phyloP scores from a whole-genome alignment of 2,113 vertebrate species.

The Artemisiospiza belli region DNA sequence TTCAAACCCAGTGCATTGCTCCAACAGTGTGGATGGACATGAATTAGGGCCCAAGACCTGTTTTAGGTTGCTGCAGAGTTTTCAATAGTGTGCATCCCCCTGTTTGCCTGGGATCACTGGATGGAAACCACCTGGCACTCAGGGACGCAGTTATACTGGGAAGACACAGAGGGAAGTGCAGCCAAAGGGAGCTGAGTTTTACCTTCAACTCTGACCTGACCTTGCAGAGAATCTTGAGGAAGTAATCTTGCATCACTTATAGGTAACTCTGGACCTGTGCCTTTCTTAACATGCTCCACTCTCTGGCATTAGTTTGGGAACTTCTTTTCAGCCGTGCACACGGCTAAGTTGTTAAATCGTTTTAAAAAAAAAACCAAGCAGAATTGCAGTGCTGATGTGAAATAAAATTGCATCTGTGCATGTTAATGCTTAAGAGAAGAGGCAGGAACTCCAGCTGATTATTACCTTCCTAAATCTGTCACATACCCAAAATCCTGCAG shows the following conservation, averaged over 20 bases:
- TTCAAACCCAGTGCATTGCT: not conserved
- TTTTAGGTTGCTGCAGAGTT: not conserved
- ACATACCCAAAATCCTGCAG: not conserved
- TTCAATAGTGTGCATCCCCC: not conserved
- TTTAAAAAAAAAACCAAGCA: not conserved
- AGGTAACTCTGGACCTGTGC: not conserved
- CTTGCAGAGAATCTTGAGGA: not conserved
- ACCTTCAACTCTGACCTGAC: not conserved
- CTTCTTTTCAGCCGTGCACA: not conserved
- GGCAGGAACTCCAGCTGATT: not conserved
- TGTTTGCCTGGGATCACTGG: not conserved
- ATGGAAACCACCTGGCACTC: not conserved
- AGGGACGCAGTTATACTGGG: not conserved
- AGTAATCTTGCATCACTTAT: not conserved
- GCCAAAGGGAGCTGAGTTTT: not conserved
- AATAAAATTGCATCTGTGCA: not conserved
- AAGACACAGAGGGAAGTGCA: not conserved
- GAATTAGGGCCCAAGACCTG: accelerated
- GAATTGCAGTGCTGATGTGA: not conserved
- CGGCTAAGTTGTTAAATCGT: not conserved
- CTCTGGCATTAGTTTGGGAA: not conserved
- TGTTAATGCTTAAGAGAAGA: not conserved
- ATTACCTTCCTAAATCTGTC: not conserved
- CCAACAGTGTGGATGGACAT: not conserved
- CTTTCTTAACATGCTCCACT: not conserved